Base-by-base conservation (phyloP, 2,797 vertebrate species). In the Urocyon cinereoargenteus region DNA sequence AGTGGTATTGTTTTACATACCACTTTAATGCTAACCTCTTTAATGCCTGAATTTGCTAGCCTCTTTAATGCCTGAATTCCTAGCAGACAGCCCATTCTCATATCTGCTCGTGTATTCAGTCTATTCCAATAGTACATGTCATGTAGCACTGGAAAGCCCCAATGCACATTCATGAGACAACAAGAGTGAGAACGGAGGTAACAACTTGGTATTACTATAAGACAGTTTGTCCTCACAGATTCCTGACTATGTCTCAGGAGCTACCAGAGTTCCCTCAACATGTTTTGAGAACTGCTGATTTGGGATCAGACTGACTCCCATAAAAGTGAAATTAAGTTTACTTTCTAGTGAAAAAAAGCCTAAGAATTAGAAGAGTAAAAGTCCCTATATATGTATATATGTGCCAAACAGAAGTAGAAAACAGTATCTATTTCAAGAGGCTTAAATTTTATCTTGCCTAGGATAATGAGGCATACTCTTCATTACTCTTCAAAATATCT, bases 211-310 rank as follows among this genome's bases (percentile, higher is more conserved):
- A 49, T 64, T 31, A 31, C 75, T 92, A 77, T 82, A 75, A 75
- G 36, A 95, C 6, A 53, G 26, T 55, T 64, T 82, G 61, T 82
- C 62, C 51, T 49, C 31, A 53, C 12, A 72, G 15, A 31, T 2
- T 11, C 66, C 66, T 68, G 64, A 31, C 18, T 82, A 49, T 18
- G 2, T 45, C 40, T 87, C 34, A 6, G 22, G 18, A 24, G 82
- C 16, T 34, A 21, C 34, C 14, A 16, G 51, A n/a, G 5, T 86
- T 93, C 53, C 59, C 21, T n/a, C 24, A 59, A 51, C 36, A 87
- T 61, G 68, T 81, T 96, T 72, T n/a, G 51, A 34, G 34, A 94
- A 89, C 26, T 73, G 68, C 83, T 86, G 34, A 15, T 57, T 93
- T 91, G 53, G 36, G 21, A 73, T 83, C 66, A 96, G n/a, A 91